Base-by-base conservation (phyloP, 2,797 vertebrate genomes). In the Columba guinea region DNA sequence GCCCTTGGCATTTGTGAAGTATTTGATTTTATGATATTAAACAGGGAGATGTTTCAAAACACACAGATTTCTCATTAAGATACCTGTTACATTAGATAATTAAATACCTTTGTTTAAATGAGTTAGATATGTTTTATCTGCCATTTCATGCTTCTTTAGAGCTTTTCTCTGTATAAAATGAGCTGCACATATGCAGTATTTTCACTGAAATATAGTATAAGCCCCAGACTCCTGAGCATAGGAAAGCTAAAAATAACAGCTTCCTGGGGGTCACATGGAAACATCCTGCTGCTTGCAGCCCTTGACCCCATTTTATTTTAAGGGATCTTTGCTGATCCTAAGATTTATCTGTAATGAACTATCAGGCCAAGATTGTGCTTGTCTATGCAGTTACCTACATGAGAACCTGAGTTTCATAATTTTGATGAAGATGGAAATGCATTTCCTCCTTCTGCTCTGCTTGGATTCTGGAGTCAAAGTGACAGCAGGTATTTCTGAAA, bases 271-370 rank as follows among this genome's bases (percentile, higher is more conserved):
- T n/a, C 37, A 68, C 11, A 32, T 0, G 9, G 35, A 63, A 86
- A 63, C 3, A 41, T 18, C 20, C 16, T 52, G 10, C 12, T 69
- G 30, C 56, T 71, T 83, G 63, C 30, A 91, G 21, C 10, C 2
- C 6, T 68, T 1, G 0, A 4, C 19, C 10, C 0, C 0, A 28
- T 71, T 93, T 89, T 78, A 15, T 13, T 70, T 51, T 30, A 41
- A 89, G 24, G 10, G 11, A 5, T 53, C 32, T 68, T 68, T 6
- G 2, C 39, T 70, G 20, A 28, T 21, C 10, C 1, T 49, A 30
- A 58, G 11, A 55, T 52, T 78, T 71, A 22, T 35, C 14, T 79
- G 7, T 76, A 79, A 46, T 26, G 7, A 80, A 11, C 13, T 64
- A 16, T 23, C 8, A 81, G 22, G 37, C 27, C 5, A 59, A 49